Percentiles rank a stretch among this genome's conserved stretches.
These are phyloP conservation scores for Chloebia gouldiae DNA, from an alignment of 2,113 vertebrate species.

Conservation along the genomic window DNA sequence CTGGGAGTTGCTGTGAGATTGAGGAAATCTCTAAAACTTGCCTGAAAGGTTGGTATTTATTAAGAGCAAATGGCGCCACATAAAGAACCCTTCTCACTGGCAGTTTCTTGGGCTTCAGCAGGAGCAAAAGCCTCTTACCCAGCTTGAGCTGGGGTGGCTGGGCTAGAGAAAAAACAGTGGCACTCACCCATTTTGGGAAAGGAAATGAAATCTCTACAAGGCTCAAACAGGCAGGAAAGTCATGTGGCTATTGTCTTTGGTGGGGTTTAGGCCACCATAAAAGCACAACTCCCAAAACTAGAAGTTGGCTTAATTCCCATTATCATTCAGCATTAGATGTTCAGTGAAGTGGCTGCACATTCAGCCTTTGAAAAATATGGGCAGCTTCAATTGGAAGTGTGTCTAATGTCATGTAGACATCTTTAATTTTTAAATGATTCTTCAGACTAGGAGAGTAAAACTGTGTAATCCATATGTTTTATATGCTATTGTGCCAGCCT, in stretches of 20 bases:
- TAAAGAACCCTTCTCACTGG: not conserved
- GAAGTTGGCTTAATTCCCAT: not conserved
- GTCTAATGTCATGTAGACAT: not conserved
- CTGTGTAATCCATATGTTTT: conserved; percentile 27
- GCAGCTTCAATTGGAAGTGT: not conserved
- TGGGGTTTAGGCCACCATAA: not conserved
- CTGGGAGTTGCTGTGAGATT: not conserved
- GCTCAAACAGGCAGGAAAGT: not conserved
- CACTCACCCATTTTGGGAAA: not conserved
- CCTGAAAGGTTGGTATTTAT: not conserved
- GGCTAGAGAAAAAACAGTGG: not conserved
- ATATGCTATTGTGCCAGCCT: conserved; percentile 21
- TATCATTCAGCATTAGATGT: not conserved
- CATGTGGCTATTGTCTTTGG: not conserved
- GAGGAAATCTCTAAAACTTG: not conserved
- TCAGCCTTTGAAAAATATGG: not conserved
- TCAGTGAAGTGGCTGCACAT: not conserved
- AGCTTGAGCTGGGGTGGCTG: not conserved
- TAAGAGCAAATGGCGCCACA: not conserved
- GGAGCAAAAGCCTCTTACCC: not conserved
- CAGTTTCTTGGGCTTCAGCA: not conserved
- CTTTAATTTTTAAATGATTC: conserved; percentile 4
- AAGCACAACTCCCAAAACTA: not conserved
- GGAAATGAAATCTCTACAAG: not conserved
- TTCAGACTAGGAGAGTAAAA: conserved; percentile 5